A percentile compares a stretch with the other conserved stretches of the same genome.
Conservation (phyloP, 2,113 vertebrate species). For the Crotophaga sulcirostris region DNA sequence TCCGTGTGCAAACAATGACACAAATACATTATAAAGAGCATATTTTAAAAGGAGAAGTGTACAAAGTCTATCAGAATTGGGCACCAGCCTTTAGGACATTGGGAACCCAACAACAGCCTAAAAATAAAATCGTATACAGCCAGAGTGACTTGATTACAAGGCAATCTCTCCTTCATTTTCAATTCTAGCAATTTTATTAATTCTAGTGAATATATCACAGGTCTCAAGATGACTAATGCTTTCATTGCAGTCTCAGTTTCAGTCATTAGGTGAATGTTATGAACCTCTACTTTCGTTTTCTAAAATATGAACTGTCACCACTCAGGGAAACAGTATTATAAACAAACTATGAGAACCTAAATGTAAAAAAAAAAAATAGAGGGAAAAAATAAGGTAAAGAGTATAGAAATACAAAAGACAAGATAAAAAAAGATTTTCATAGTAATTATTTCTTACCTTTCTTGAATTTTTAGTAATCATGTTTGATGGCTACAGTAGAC, state of each 20-base stretch:
- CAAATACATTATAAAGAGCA: not conserved
- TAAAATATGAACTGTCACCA: not conserved
- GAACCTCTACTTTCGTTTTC: not conserved
- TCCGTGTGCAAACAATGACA: not conserved
- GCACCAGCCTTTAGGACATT: not conserved
- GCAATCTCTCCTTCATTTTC: not conserved
- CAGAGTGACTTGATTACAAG: not conserved
- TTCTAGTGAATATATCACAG: not conserved
- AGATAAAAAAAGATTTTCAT: not conserved
- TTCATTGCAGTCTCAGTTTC: not conserved
- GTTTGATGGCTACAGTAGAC: not conserved
- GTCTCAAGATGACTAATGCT: slow-evolving; percentile 8
- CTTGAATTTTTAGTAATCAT: not conserved
- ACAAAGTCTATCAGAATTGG: not conserved
- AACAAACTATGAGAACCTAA: not conserved
- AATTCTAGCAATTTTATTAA: not conserved
- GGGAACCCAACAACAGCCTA: not conserved
- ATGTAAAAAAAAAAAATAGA: not conserved
- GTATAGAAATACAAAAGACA: not conserved
- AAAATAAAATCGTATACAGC: not conserved
- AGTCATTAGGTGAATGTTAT: not conserved
- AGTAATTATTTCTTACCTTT: not conserved
- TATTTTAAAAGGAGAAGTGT: not conserved
- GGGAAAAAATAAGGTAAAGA: no score
- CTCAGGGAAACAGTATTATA: not conserved